Evolutionary conservation across 2,797 vertebrate genomes (phyloP), one percentile per base, ranked within the genome.

Genomic region (Crypturellus tataupa): DNA sequence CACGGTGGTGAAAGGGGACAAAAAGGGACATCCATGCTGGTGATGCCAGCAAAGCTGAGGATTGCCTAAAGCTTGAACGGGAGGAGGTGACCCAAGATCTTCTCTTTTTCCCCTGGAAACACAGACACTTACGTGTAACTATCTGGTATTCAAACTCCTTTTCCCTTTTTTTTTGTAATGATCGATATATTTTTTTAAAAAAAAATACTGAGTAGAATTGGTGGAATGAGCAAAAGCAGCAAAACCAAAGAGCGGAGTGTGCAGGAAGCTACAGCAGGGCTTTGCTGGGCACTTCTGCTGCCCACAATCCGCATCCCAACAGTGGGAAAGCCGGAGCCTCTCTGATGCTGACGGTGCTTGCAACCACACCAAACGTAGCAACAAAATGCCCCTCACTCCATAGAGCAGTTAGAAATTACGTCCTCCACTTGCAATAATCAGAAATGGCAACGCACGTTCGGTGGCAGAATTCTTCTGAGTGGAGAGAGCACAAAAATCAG

Each of bases 301-400:
- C 49, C 19, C 39, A 23, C 56, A 14, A 10, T 3, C 31, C 35
- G 23, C 6, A 49, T 23, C 46, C 23, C 12, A 24, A 12, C 47
- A 46, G 11, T 12, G 47, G 47, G 23, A 23, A 24, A 24, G 47
- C 47, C 24, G 47, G 47, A 12, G 47, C 23, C 20, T 5, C 47
- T 39, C 23, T 3, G 21, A 2, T 3, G 6, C n/a, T 3, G 0
- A 15, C 0, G 8, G 47, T 2, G 27, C 19, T 59, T 49, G 29
- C 0, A 58, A 19, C 5, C 0, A 0, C 0, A 1, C 0, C 53
- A 8, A 56, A 25, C 20, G 7, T 4, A 82, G 42, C 72, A 19
- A 24, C 51, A 12, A 47, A 42, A 11, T 5, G 27, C 24, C 86
- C 84, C 60, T 6, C 19, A 0, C 23, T 11, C 37, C 14, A 1